phyloP scores from a whole-genome alignment of 1,140 invertebrate genomes.

The Adelges cooleyi region DNA sequence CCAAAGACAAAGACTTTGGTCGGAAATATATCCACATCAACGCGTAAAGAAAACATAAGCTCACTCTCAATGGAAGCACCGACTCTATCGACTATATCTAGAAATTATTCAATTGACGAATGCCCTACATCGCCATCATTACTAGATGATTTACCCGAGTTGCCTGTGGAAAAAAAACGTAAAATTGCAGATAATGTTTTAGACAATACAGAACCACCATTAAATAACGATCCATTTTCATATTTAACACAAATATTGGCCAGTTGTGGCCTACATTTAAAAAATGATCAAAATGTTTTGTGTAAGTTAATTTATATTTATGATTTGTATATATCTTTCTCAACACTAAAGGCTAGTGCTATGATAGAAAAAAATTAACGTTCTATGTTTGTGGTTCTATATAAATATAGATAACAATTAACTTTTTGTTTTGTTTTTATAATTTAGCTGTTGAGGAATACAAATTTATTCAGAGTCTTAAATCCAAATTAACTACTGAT shows the following conservation, averaged over 20 bases:
- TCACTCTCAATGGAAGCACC: neutral
- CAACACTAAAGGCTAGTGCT: too few relatives aligned
- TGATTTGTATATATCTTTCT: too few relatives aligned
- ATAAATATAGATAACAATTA: too few relatives aligned
- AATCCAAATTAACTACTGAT: constrained; percentile 2
- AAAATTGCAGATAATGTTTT: neutral
- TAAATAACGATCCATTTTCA: neutral
- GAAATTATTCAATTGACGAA: neutral
- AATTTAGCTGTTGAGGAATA: constrained; percentile 15
- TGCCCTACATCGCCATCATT: neutral
- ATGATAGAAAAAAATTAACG: too few relatives aligned
- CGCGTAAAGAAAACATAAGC: neutral
- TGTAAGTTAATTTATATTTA: too few relatives aligned
- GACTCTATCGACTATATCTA: neutral
- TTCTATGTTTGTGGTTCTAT: too few relatives aligned
- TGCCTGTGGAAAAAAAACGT: neutral
- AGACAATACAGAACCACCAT: neutral
- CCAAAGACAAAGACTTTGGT: neutral
- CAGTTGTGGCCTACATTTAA: constrained; percentile 13
- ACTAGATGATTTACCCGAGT: neutral
- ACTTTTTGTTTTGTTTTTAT: too few relatives aligned
- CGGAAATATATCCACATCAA: neutral
- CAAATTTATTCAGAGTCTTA: neutral
- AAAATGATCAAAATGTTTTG: constrained; percentile 9
- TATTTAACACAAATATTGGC: constrained; percentile 5